These are phyloP conservation scores for Eilema sororculum DNA, from an alignment of 2,888 invertebrate genomes.

Conservation along the genomic window DNA sequence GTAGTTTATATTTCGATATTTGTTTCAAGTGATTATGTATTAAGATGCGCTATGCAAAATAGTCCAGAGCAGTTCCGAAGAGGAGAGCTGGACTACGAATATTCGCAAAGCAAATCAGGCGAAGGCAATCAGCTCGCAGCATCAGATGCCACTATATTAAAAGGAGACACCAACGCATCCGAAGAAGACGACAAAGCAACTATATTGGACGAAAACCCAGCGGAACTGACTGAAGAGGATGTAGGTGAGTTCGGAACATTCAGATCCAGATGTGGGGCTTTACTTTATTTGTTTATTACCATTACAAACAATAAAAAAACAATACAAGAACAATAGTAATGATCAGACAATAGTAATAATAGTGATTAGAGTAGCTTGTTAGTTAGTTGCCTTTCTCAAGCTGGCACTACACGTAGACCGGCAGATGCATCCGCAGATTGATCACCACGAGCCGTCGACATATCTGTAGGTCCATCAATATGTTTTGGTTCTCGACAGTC, in stretches of 20 bases:
- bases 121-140: background rate
- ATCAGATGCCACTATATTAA: background rate
- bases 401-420: too few relatives aligned
- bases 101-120: background rate
- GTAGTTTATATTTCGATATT: background rate
- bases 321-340: too few relatives aligned
- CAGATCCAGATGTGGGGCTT: background rate
- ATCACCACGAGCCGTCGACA: too few relatives aligned
- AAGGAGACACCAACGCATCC: background rate
- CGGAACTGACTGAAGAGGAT: background rate
- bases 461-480: too few relatives aligned
- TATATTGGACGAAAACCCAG: background rate
- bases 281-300: too few relatives aligned
- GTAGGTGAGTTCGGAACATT: background rate
- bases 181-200: too few relatives aligned
- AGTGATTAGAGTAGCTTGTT: too few relatives aligned
- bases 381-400: too few relatives aligned
- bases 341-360: too few relatives aligned
- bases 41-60: background rate
- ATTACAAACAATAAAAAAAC: too few relatives aligned
- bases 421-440: too few relatives aligned
- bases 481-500: too few relatives aligned
- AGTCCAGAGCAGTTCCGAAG: background rate
- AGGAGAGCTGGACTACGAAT: background rate
- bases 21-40: background rate